phyloP scores from a whole-genome alignment of 92 coral and sea anemone genomes.

The Palythoa grandiflora region DNA sequence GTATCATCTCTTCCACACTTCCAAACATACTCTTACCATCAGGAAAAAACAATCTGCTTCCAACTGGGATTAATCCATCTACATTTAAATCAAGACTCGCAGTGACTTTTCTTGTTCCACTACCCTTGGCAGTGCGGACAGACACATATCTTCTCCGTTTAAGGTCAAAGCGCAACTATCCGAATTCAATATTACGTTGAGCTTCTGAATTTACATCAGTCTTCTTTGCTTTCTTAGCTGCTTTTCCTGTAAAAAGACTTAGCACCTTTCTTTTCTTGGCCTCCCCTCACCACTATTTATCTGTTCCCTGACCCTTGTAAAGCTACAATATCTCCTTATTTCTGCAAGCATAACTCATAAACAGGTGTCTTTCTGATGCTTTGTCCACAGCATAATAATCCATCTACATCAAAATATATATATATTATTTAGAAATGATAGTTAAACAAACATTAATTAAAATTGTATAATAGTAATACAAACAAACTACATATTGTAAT shows the following conservation, averaged over 20 bases:
- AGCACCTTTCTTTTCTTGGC: conserved; percentile 20
- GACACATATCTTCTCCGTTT: conserved; percentile 43
- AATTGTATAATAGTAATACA: neutral
- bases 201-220: conserved; percentile 8
- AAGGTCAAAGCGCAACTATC: conserved; percentile 54
- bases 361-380: conserved; percentile 19
- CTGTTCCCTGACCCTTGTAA: conserved; percentile 24
- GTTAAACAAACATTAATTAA: neutral
- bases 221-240: conserved; percentile 37
- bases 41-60: conserved; percentile 51
- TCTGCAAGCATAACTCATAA: conserved; percentile 24
- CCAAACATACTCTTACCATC: conserved; percentile 62
- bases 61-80: conserved; percentile 46
- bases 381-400: neutral
- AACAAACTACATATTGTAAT: neutral
- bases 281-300: conserved; percentile 5
- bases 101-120: conserved; percentile 60
- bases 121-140: conserved; percentile 51
- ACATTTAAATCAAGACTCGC: conserved; percentile 29
- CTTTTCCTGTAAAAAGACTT: conserved; percentile 15
- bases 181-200: conserved; percentile 28
- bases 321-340: conserved; percentile 34
- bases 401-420: conserved; percentile 5
- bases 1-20: conserved; percentile 28
- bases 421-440: neutral